Conservation (phyloP, 2,797 vertebrate genomes). For the Falco cherrug region DNA sequence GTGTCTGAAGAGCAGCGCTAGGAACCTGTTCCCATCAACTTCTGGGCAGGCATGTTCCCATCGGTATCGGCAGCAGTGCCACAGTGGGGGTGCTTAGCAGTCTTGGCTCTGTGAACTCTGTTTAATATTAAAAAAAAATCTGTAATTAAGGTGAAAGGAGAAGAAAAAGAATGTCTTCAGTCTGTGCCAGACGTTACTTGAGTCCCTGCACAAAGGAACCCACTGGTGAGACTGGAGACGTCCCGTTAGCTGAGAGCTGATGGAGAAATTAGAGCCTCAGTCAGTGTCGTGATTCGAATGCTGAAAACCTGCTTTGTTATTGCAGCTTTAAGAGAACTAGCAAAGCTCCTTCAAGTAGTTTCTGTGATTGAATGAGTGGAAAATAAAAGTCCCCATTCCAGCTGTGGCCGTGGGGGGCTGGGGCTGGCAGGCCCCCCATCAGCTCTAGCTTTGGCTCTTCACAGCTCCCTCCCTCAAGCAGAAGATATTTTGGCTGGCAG, state of each 20-base stretch:
- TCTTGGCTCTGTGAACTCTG: neutral
- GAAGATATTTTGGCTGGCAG: neutral
- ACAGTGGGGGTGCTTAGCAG: neutral
- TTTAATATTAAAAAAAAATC: neutral
- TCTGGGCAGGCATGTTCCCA: neutral
- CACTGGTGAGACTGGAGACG: neutral
- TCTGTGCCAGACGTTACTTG: neutral
- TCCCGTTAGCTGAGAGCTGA: neutral
- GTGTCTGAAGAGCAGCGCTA: neutral
- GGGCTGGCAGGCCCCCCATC: neutral
- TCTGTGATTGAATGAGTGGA: neutral
- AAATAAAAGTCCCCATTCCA: neutral
- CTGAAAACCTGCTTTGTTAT: neutral
- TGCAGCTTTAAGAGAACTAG: neutral
- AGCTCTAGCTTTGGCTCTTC: accelerated
- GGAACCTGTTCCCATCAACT: neutral
- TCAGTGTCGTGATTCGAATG: neutral
- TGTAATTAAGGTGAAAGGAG: neutral
- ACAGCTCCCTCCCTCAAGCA: neutral
- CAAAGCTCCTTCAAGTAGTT: neutral
- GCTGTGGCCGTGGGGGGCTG: neutral
- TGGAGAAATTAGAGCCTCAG: neutral
- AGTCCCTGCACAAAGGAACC: neutral
- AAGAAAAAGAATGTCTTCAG: neutral
- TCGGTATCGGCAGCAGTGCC: neutral